Evolutionary conservation across 2,797 vertebrate species (phyloP), one percentile per base, ranked within the genome.

Genomic region (Coreius guichenoti): DNA sequence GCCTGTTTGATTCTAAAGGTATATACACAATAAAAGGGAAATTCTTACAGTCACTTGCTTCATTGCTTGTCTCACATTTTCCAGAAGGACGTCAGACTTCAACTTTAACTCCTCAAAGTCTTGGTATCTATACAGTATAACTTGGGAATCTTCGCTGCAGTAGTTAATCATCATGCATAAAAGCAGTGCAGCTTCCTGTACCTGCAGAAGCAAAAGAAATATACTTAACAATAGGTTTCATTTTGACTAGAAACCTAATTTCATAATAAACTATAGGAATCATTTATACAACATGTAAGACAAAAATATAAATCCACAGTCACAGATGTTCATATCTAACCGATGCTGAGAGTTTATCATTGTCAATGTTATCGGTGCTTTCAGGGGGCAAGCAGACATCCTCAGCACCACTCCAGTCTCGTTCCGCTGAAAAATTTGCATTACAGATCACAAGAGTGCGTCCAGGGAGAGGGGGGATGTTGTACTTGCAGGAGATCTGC

Each of bases 401-500:
- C 1, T 47, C 68, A 13, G 88, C 89, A 14, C 11, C 2, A 3
- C 4, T 19, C 49, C 23, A 86, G 1, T 8, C 5, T 0, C 0
- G 0, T 0, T 0, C 0, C 19, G 73, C 26, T 14, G 5, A 23
- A 23, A 1, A 8, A 19, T 1, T 0, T 0, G 3, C 0, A 19
- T 9, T 0, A 26, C 95, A 90, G 33, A 96, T 13, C 87, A 98
- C 84, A 11, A 96, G 31, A 0, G 96, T 97, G 54, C 93, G 92
- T 56, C 97, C 97, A 0, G 97, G 95, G 0, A 98, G 92, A 0
- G 95, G 97, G 0, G 97, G 95, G 36, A 98, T 89, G 51, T 96
- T 98, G 90, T 96, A 93, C 1, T 90, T 92, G 79, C 96, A 96
- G 1, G 97, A 96, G 85, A 97, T 90, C 92, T 95, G 93, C 31